These are phyloP conservation scores for Murina feae DNA, from an alignment of 2,113 vertebrate species.

Conservation along the genomic window DNA sequence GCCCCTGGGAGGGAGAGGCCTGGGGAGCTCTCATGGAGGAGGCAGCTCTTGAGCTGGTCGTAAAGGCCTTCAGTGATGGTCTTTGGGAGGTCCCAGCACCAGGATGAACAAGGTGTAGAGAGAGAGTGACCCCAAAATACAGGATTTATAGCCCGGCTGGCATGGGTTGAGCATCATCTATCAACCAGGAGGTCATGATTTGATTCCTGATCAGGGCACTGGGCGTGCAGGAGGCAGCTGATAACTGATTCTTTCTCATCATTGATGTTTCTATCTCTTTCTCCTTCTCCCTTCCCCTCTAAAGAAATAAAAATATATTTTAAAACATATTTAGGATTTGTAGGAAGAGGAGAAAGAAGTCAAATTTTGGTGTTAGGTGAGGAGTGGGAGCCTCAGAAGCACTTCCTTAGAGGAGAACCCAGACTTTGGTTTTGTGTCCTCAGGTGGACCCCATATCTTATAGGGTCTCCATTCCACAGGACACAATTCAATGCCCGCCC, in stretches of 20 bases:
- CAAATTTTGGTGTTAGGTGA: background rate
- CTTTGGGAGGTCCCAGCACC: background rate
- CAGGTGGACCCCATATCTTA: background rate
- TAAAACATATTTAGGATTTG: background rate
- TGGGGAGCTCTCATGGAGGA: background rate
- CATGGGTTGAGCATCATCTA: no score
- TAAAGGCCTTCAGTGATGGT: background rate
- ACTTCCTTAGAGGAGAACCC: background rate
- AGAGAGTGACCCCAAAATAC: background rate
- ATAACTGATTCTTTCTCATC: no score
- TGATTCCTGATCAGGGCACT: no score
- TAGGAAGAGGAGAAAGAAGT: background rate
- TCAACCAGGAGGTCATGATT: no score
- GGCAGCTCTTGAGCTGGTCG: background rate
- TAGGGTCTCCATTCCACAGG: no score
- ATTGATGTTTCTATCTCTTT: no score
- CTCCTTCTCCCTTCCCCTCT: no score
- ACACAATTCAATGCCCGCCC: fast-evolving
- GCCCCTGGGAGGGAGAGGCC: background rate
- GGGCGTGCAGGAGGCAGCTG: no score
- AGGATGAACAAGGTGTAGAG: background rate
- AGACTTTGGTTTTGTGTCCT: background rate
- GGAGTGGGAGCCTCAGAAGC: background rate
- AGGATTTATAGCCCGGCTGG: background rate
- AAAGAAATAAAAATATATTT: no score